phyloP scores from a whole-genome alignment of 2,888 invertebrate species.

The Euphydryas editha region DNA sequence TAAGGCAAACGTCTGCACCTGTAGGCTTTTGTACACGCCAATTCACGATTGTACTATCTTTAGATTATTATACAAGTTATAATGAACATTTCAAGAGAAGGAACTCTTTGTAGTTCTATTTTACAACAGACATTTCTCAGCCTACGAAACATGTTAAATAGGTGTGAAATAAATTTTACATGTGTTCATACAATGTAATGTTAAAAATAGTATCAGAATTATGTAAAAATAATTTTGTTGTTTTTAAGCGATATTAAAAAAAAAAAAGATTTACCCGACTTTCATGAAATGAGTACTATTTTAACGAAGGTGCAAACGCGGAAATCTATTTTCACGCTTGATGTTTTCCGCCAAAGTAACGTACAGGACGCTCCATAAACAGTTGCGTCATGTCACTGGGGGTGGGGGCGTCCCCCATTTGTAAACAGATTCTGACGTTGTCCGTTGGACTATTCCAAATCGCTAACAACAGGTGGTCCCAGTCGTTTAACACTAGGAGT shows the following conservation, averaged over 20 bases:
- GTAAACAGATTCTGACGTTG: slow-evolving; percentile 81
- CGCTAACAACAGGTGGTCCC: slow-evolving; percentile 77
- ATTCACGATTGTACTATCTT: slow-evolving; percentile 17
- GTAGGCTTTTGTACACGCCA: slow-evolving; percentile 8
- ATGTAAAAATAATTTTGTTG: background rate
- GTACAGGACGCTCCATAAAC: slow-evolving; percentile 69
- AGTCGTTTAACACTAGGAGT: slow-evolving; percentile 18
- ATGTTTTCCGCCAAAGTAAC: slow-evolving; percentile 80
- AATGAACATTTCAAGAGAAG: slow-evolving; percentile 39
- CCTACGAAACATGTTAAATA: slow-evolving; percentile 42
- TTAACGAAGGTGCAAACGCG: slow-evolving; percentile 65
- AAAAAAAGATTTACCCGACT: background rate
- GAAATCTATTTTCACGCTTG: slow-evolving; percentile 77
- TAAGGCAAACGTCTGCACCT: background rate
- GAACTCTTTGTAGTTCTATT: slow-evolving; percentile 49
- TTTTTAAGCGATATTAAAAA: background rate
- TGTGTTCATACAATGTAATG: background rate
- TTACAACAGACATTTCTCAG: slow-evolving; percentile 44
- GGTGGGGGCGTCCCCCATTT: slow-evolving; percentile 69
- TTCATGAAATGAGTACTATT: slow-evolving; percentile 38
- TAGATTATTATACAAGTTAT: slow-evolving; percentile 18
- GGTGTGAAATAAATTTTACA: slow-evolving; percentile 18
- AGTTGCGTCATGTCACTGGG: slow-evolving; percentile 72
- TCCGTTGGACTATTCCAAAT: slow-evolving; percentile 71
- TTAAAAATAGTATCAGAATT: background rate